Base-by-base conservation (phyloP, 2,888 invertebrate species). In the Acleris cristana region DNA sequence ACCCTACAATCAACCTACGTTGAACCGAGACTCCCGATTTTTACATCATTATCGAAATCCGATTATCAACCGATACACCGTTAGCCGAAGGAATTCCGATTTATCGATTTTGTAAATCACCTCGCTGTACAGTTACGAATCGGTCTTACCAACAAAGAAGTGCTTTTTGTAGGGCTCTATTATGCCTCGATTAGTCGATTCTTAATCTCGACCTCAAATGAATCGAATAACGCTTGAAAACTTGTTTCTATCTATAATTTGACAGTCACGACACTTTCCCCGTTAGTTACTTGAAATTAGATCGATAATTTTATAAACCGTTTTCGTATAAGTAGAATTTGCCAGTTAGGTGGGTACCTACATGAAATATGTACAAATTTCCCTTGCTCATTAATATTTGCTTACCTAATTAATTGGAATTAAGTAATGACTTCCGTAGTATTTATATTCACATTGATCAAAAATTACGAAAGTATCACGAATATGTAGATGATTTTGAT, bases 51-150 rank as follows among this genome's bases (percentile, higher is more conserved):
- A 79, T 80, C 80, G 82, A 83, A 83, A 88, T 86, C 82, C 78
- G 86, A 88, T 90, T 87, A 86, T 84, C 81, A 81, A 85, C 89
- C 88, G 88, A 83, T 74, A 78, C 88, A 88, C 89, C 89, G 89
- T 86, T 85, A 88, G 82, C 79, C 79, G 71, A 73, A 79, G 80
- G 82, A 82, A 85, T 87, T 82, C 75, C 75, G 82, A 85, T 84
- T 87, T 85, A 85, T 88, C 84, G 76, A 80, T 82, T 80, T 82
- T 81, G 78, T 71, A 75, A 79, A 80, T 76, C 76, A 74, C 75
- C 74, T 81, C 79, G 78, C 81, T 57, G 68, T 71, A 72, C 76
- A 70, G 73, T 76, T 76, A 79, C 72, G 61, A 75, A 75, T 75
- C 71, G 76, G 74, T 74, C 68, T 80, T 76, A 76, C 73, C 73